Conservation (phyloP, 2,888 invertebrate species). For the Ametastegia equiseti region DNA sequence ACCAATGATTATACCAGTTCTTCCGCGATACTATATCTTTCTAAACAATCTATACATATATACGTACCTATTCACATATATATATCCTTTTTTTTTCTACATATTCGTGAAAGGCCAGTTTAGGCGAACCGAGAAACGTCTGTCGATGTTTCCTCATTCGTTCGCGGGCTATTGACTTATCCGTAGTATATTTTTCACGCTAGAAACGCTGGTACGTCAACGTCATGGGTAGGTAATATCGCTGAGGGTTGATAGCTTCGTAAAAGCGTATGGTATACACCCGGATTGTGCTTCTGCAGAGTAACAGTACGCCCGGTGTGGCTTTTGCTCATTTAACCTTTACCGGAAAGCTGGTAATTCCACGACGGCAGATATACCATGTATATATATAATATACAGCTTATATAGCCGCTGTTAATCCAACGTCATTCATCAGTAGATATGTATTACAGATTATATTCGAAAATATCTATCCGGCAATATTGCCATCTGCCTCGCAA, state of each 20-base stretch:
- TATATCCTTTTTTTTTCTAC: no score
- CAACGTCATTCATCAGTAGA: not conserved
- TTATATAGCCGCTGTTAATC: constrained; percentile 24
- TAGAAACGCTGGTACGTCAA: not conserved
- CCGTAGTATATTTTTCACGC: constrained; percentile 20
- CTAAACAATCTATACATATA: not conserved
- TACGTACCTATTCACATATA: no score
- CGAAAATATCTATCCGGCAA: not conserved
- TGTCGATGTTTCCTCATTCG: not conserved
- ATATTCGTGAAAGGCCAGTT: not conserved
- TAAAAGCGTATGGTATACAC: no score
- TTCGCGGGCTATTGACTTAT: not conserved
- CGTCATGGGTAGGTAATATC: not conserved
- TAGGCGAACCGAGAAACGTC: not conserved
- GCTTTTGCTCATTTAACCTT: constrained; percentile 32
- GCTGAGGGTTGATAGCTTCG: not conserved
- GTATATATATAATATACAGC: not conserved
- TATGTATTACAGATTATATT: not conserved
- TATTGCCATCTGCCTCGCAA: not conserved
- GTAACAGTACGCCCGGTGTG: not conserved
- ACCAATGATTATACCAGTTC: constrained; percentile 4
- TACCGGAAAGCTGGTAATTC: not conserved
- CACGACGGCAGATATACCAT: not conserved
- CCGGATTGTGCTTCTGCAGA: not conserved
- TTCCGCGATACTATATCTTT: not conserved